Evolutionary conservation across 2,888 invertebrate species (phyloP).

Genomic region (Parnassius smintheus): DNA sequence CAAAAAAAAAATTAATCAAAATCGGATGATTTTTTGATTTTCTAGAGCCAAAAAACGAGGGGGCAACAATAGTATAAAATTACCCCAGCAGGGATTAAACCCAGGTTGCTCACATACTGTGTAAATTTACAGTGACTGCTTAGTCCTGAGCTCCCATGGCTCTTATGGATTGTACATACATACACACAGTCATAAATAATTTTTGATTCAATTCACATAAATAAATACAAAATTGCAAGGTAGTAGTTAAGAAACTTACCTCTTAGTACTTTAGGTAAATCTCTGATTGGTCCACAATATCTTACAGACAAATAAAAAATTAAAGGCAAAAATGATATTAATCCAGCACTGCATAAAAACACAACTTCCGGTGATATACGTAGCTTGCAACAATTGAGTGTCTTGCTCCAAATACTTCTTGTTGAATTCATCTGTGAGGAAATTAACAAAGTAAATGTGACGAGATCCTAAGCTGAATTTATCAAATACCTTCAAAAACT

Average conservation of each 20-base stretch:
- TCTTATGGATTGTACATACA: too few species aligned
- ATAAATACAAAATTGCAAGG: conserved; percentile 7
- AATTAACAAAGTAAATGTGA: conserved; percentile 1
- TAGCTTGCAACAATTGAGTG: conserved; percentile 78
- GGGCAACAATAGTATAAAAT: too few species aligned
- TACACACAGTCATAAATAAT: too few species aligned
- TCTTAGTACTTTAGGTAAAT: conserved; percentile 69
- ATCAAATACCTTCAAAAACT: conserved; percentile 35
- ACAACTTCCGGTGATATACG: conserved; percentile 78
- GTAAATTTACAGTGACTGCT: too few species aligned
- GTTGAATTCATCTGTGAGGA: conserved; percentile 83
- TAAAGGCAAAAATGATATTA: conserved; percentile 76
- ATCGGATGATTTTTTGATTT: too few species aligned
- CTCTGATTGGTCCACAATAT: conserved; percentile 70
- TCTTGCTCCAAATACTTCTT: conserved; percentile 82
- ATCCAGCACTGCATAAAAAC: conserved; percentile 76
- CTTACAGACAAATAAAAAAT: conserved; percentile 81
- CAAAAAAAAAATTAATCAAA: too few species aligned
- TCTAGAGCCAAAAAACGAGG: too few species aligned
- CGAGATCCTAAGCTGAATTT: not conserved
- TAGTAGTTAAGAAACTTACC: conserved; percentile 51
- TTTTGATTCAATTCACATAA: not conserved
- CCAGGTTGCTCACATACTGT: too few species aligned
- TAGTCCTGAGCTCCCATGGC: too few species aligned
- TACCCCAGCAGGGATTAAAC: too few species aligned